phyloP scores from a whole-genome alignment of 2,113 vertebrate genomes.

The Melanerpes formicivorus region DNA sequence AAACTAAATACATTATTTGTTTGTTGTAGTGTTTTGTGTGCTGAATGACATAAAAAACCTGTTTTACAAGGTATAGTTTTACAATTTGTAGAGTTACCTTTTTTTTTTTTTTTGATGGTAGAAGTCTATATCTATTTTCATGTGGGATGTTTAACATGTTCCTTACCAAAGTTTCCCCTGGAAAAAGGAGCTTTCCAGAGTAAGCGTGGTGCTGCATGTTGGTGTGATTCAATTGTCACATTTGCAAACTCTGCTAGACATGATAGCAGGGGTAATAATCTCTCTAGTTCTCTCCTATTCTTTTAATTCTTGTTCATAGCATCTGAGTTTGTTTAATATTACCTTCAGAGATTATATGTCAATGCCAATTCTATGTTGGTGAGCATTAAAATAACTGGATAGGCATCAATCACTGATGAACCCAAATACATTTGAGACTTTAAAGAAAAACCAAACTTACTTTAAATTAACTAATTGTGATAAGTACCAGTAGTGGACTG shows the following conservation, averaged over 20 bases:
- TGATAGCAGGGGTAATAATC: background rate
- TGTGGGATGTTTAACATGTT: background rate
- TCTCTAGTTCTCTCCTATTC: background rate
- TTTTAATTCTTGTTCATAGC: background rate
- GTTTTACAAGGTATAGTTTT: background rate
- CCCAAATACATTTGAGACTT: background rate
- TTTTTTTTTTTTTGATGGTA: background rate
- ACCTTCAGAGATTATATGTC: background rate
- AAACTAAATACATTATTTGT: background rate
- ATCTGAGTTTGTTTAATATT: background rate
- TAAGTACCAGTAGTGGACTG: background rate
- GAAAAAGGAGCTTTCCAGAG: slow-evolving; percentile 35
- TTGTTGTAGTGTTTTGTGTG: background rate
- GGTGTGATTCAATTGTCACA: background rate
- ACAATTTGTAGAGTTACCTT: background rate
- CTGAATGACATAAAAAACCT: background rate
- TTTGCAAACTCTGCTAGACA: background rate
- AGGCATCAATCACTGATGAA: background rate
- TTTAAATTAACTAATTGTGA: background rate
- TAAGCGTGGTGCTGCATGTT: background rate
- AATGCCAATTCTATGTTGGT: background rate
- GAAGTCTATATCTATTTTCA: background rate
- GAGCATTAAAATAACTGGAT: background rate
- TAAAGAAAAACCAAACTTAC: background rate
- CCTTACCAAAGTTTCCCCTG: background rate